Base-by-base conservation (phyloP, 2,888 invertebrate species). In the Agonopterix alstromeriana region DNA sequence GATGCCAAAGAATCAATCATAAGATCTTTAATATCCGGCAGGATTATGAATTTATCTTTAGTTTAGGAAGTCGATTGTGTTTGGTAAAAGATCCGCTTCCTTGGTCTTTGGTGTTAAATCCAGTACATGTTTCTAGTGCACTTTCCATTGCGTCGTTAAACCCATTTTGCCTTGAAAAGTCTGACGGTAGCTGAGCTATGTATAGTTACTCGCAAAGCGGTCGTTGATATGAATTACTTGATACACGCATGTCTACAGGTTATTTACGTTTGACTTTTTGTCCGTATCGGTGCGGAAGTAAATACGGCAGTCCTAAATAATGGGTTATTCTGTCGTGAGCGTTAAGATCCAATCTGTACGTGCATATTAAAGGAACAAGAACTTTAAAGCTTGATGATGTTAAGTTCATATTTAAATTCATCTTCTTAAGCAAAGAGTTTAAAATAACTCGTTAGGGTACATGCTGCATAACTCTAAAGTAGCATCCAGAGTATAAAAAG, bases 211-310 rank as follows among this genome's bases (percentile, higher is more conserved):
- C 59, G 63, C 65, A 60, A 65, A 67, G 67, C 62, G 58, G 59
- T 60, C 55, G 62, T 59, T 17, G 40, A n/a, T 38, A 72, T 68
- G 64, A 63, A 56, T 70, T 65, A 67, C 67, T 67, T 71, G 68
- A 70, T 75, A 70, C 68, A 64, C 60, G 65, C 67, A 66, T 63
- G 65, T 61, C 70, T 73, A 77, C 75, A 86, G 85, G 87, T 87
- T 88, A 73, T 87, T 88, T 82, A 87, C 86, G 84, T 85, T 83
- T 86, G 86, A 86, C 87, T 87, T 87, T 75, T 86, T 75, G 75
- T 75, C 67, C 77, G 73, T 65, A 66, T 27, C 27, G 63, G 69
- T 63, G 65, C 86, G 87, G 87, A 88, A 88, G 87, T 83, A 67
- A 73, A 70, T 27, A 27, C 27, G 70, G 75, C 77, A 77, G 77